These are phyloP conservation scores for Chrysina gloriosa DNA, from an alignment of 2,888 invertebrate genomes.

Conservation along the genomic window DNA sequence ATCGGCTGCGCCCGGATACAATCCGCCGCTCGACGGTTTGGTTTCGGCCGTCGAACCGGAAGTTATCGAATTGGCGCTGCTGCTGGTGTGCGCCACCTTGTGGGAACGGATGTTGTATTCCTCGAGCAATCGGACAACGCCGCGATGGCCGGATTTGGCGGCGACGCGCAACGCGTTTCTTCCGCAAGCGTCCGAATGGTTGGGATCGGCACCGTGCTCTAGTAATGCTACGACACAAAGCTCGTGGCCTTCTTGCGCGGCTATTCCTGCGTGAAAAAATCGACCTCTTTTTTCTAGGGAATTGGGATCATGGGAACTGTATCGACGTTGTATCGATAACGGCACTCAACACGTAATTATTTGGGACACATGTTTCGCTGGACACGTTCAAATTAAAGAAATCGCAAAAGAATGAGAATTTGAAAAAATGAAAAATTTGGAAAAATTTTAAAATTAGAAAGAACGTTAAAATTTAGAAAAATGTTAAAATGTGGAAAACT, in stretches of 20 bases:
- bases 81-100: constrained; percentile 60
- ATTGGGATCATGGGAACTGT: no score
- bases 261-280: constrained; percentile 90
- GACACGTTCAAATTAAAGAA: no score
- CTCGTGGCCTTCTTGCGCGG: constrained; percentile 96
- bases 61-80: constrained; percentile 63
- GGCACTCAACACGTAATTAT: no score
- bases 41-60: constrained; percentile 71
- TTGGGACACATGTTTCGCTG: no score
- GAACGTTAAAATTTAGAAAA: no score
- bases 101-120: constrained; percentile 67
- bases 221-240: constrained; percentile 87
- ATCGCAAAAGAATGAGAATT: no score
- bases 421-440: no score
- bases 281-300: no score
- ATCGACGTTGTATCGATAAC: no score
- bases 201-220: constrained; percentile 87
- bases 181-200: constrained; percentile 88
- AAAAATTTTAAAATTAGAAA: no score
- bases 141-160: constrained; percentile 89
- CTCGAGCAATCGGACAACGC: constrained; percentile 83
- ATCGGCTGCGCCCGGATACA: constrained; percentile 66
- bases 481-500: no score
- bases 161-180: constrained; percentile 90
- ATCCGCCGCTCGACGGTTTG: constrained; percentile 65